Base-by-base conservation (phyloP, 2,888 invertebrate species). In the Pachymerium ferrugineum region DNA sequence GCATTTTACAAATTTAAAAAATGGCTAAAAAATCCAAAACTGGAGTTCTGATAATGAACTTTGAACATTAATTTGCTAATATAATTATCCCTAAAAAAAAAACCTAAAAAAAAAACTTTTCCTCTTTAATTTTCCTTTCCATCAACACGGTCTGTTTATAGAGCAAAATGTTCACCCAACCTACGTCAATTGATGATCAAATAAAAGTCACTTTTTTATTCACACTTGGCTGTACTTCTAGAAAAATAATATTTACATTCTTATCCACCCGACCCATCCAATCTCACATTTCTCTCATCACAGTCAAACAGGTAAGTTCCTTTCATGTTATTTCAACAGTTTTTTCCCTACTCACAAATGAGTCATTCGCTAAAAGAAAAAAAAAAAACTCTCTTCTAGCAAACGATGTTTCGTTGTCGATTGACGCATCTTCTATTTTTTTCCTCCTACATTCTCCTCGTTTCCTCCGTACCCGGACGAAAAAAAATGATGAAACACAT, bases 181-280 rank as follows among this genome's bases (percentile, higher is more conserved):
- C 62, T 28, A 62, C n/a, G 62, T 62, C 62, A 62, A 62, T 62
- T 62, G 62, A 28, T 62, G 28, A 62, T 62, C 25, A 62, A 62
- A 62, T 62, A 28, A 62, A 62, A 62, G 62, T 12, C 22, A 14
- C 62, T 62, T 62, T n/a, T 62, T 62, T 62, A 62, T 62, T 62
- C 62, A 62, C 62, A 62, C 62, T 28, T 62, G 62, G 28, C 62
- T 62, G 62, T 62, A 62, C 62, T 28, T 28, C 25, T 62, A 62
- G 62, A 62, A 62, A 62, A 62, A 62, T 62, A 62, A 62, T 62
- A 62, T 62, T 62, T 62, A 62, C 62, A 12, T 22, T 22, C 25
- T 28, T 22, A 28, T 62, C 16, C 16, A 3, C 12, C 1, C 25
- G 28, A 25, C 28, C 25, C 10, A 28, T 38, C 16, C 38, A 38